A percentile compares a stretch with the other conserved stretches of the same genome.
phyloP scores from a whole-genome alignment of 2,888 invertebrate genomes.

The Drosophila greeni region DNA sequence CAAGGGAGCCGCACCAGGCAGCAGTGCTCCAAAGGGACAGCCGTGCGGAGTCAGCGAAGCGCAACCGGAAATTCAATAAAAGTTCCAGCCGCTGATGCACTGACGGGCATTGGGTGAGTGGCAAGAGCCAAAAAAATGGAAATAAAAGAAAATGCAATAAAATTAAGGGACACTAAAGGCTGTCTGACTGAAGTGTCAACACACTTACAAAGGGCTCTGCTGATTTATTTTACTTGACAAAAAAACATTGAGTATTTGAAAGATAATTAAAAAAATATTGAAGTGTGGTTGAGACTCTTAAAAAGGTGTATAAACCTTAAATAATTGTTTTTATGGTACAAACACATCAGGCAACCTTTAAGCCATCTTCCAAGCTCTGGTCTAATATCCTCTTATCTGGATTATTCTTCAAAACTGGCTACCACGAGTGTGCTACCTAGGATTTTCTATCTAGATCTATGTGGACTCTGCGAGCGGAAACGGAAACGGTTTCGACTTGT shows the following conservation, averaged over 20 bases:
- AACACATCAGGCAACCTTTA: neutral
- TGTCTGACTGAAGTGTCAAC: conserved; percentile 30
- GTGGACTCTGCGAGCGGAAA: conserved; percentile 62
- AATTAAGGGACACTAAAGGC: conserved; percentile 13
- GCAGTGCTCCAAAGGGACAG: conserved; percentile 24
- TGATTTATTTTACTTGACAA: neutral
- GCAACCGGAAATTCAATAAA: conserved; percentile 72
- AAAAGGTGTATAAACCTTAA: neutral
- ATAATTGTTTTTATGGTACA: neutral
- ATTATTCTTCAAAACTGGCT: conserved; percentile 1
- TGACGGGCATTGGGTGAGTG: conserved; percentile 61
- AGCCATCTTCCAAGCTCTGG: accelerated
- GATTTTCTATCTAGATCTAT: conserved; percentile 10
- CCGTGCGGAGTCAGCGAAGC: conserved; percentile 44
- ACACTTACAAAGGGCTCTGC: conserved; percentile 37
- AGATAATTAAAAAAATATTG: neutral
- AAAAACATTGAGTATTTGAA: neutral
- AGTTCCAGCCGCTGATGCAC: conserved; percentile 71
- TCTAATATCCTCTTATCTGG: neutral
- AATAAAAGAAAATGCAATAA: conserved; percentile 41
- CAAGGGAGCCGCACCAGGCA: neutral
- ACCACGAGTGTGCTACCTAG: neutral
- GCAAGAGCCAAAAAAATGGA: conserved; percentile 39
- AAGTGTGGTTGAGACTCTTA: neutral
- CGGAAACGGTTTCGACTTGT: conserved; percentile 61